These are phyloP conservation scores for Acholoe squamosa DNA, from an alignment of 2,888 invertebrate species.

Conservation along the genomic window DNA sequence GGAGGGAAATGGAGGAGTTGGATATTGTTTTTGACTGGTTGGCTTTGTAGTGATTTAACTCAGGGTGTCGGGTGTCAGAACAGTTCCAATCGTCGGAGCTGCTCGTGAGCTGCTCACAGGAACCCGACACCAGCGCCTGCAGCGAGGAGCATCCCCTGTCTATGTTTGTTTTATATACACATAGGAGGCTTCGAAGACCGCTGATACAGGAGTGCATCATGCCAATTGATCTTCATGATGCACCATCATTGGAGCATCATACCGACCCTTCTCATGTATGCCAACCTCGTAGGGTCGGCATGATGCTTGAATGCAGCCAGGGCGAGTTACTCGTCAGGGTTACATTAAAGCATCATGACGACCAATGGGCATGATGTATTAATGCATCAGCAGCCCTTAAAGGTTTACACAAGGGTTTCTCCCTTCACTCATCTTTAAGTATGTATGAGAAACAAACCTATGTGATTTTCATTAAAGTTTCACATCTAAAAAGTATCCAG, in stretches of 20 bases:
- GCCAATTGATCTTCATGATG: no score
- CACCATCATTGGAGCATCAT: no score
- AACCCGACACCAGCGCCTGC: constrained; percentile 32
- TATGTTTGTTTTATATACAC: constrained; percentile 30
- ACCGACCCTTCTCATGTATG: no score
- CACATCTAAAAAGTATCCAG: background rate
- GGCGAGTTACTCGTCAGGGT: no score
- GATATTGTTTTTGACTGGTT: constrained; percentile 44
- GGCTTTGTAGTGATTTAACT: constrained; percentile 45
- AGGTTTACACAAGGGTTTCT: no score
- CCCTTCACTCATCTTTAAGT: background rate
- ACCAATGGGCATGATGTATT: no score
- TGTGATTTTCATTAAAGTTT: constrained; percentile 30
- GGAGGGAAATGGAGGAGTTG: background rate
- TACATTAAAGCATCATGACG: no score
- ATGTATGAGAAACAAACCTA: background rate
- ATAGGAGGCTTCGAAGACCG: background rate
- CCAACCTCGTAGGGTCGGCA: no score
- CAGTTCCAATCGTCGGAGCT: background rate
- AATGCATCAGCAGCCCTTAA: no score
- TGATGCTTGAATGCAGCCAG: no score
- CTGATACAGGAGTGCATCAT: no score
- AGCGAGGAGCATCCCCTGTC: background rate
- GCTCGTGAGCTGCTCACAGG: background rate
- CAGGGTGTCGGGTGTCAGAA: background rate